Conservation (phyloP, 2,113 vertebrate species). For the Notothenia rossii region DNA sequence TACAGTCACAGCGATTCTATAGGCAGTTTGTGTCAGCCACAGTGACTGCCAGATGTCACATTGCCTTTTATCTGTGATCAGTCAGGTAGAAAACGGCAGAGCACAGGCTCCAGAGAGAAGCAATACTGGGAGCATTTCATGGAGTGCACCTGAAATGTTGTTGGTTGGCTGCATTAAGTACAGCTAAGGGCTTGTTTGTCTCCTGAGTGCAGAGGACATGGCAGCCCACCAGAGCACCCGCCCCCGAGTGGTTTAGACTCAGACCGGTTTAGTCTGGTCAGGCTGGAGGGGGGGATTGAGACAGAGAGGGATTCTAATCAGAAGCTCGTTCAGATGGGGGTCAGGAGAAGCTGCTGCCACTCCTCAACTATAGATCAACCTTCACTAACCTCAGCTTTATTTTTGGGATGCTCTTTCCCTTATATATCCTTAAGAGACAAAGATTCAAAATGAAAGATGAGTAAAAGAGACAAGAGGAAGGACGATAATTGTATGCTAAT, state of each 20-base stretch:
- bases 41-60: slow-evolving; percentile 74
- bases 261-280: slow-evolving; percentile 53
- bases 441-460: slow-evolving; percentile 7
- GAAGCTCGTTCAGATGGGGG: slow-evolving; percentile 33
- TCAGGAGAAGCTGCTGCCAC: slow-evolving; percentile 24
- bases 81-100: slow-evolving; percentile 75
- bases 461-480: background rate
- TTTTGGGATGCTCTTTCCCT: background rate
- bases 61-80: slow-evolving; percentile 75
- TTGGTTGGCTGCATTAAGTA: slow-evolving; percentile 82
- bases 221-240: slow-evolving; percentile 64
- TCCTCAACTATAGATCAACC: slow-evolving; percentile 3
- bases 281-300: slow-evolving; percentile 31
- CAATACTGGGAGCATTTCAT: slow-evolving; percentile 66
- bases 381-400: slow-evolving; percentile 9
- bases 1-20: background rate
- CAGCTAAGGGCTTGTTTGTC: slow-evolving; percentile 78
- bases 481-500: background rate
- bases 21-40: slow-evolving; percentile 46
- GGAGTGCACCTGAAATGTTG: slow-evolving; percentile 80
- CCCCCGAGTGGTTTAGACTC: slow-evolving; percentile 60
- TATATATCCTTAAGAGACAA: background rate
- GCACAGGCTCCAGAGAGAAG: slow-evolving; percentile 59
- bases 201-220: slow-evolving; percentile 71
- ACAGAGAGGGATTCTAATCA: slow-evolving; percentile 62